Base-by-base conservation (phyloP, 2,113 vertebrate genomes). In the Megaceryle maxima region DNA sequence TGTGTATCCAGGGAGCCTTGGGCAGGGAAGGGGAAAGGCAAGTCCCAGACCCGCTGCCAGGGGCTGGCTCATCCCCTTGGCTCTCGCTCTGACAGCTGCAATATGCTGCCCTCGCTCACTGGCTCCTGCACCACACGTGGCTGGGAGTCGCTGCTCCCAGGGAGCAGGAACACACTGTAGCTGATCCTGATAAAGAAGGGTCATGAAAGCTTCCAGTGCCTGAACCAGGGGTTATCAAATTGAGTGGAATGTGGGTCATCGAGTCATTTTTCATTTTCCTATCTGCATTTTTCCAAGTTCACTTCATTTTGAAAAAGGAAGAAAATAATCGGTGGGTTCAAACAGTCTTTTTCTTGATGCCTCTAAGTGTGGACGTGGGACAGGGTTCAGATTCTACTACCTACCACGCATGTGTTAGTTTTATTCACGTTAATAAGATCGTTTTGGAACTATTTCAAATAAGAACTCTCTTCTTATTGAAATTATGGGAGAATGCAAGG, bases 291-390 rank as follows among this genome's bases (percentile, higher is more conserved):
- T 87, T 25, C 66, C 24, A 37, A 43, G 51, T 67, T 55, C 16
- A 4, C 7, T 63, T n/a, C 9, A 6, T 43, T 84, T 73, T 70
- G 29, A 15, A 41, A 60, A 62, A 57, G 28, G 39, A 39, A 31
- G 37, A 66, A 68, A 39, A 35, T 37, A 62, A 68, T 18, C 33
- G 33, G 41, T 28, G 55, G 28, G 24, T 59, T 87, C 25, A 57
- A 25, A 48, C 67, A 17, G 10, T 60, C 16, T 67, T 69, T 91
- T 63, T n/a, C 16, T 21, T 22, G 20, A 16, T 66, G 24, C 29
- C 17, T 59, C 39, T 76, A n/a, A 48, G 21, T 6, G 4, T 20
- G 35, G n/a, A 5, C 12, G 6, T 15, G 33, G 0, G 0, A 16
- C 0, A 0, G 26, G 28, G 35, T 16, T 56, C 46, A 67, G n/a